A percentile compares a stretch with the other conserved stretches of the same genome.
Conservation (phyloP, 2,888 invertebrate species). For the Drosophila infuscata region DNA sequence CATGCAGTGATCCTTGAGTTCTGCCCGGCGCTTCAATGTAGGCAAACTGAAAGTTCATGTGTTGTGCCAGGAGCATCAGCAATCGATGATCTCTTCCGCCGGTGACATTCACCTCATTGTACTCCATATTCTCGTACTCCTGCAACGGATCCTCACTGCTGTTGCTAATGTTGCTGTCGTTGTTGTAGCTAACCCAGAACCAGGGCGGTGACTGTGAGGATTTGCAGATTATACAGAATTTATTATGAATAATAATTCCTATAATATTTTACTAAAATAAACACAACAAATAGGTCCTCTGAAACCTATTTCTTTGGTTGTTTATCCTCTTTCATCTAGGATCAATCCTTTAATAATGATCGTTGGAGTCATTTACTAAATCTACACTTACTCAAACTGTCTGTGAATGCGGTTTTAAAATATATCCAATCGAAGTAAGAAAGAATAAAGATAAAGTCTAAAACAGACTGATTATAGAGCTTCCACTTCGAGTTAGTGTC, state of each 20-base stretch:
- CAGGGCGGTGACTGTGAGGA: conserved; percentile 89
- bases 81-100: conserved; percentile 91
- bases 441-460: not conserved
- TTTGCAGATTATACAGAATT: not conserved
- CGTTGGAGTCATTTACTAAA: not conserved
- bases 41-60: conserved; percentile 90
- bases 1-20: conserved; percentile 88
- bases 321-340: not conserved
- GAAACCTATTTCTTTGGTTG: not conserved
- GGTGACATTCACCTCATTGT: conserved; percentile 85
- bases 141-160: conserved; percentile 63
- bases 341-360: not conserved
- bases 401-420: not conserved
- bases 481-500: not conserved
- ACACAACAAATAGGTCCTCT: not conserved
- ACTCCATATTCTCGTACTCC: conserved; percentile 30
- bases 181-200: conserved; percentile 90
- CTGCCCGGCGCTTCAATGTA: conserved; percentile 91
- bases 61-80: conserved; percentile 87
- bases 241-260: not conserved
- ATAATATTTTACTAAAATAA: too few relatives aligned
- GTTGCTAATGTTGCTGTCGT: conserved; percentile 86
- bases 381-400: not conserved
- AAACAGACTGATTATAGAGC: not conserved
- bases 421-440: not conserved